Evolutionary conservation across 2,888 invertebrate species (phyloP).

Genomic region (Xestia sexstrigata): DNA sequence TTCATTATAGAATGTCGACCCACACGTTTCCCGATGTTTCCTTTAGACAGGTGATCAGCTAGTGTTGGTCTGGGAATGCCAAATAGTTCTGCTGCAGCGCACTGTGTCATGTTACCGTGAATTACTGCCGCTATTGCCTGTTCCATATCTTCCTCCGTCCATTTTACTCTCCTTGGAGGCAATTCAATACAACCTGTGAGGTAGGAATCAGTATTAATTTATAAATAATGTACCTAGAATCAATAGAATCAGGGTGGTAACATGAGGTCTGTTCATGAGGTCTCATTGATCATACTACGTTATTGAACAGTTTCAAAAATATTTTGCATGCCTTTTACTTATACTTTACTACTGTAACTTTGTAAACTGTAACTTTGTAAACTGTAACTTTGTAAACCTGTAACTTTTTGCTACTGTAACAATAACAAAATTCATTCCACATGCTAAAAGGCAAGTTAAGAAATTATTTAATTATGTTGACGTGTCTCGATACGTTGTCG

Average conservation of each 20-base stretch:
- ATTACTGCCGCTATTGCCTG: slow-evolving; percentile 28
- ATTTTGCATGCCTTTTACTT: not conserved
- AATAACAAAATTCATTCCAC: not conserved
- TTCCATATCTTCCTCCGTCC: slow-evolving; percentile 30
- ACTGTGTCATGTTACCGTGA: slow-evolving; percentile 3
- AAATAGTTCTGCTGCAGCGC: slow-evolving; percentile 24
- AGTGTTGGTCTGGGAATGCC: slow-evolving; percentile 39
- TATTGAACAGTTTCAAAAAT: not conserved
- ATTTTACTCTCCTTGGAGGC: slow-evolving; percentile 15
- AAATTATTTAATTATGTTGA: too few species aligned
- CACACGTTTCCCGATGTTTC: slow-evolving; percentile 19
- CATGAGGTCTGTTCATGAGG: not conserved
- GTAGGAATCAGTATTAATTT: not conserved
- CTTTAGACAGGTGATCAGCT: slow-evolving; percentile 17
- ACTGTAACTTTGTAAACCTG: too few species aligned
- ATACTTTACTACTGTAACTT: too few species aligned
- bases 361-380: too few species aligned
- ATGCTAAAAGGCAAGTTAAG: not conserved
- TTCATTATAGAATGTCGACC: slow-evolving; percentile 36
- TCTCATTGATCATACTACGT: not conserved
- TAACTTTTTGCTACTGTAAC: too few species aligned
- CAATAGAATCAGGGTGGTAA: too few species aligned
- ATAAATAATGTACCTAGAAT: not conserved
- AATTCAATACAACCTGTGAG: slow-evolving; percentile 4
- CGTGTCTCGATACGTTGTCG: too few species aligned